These are phyloP conservation scores for Emydura subglobosa DNA, from an alignment of 2,113 vertebrate species.

Conservation along the genomic window DNA sequence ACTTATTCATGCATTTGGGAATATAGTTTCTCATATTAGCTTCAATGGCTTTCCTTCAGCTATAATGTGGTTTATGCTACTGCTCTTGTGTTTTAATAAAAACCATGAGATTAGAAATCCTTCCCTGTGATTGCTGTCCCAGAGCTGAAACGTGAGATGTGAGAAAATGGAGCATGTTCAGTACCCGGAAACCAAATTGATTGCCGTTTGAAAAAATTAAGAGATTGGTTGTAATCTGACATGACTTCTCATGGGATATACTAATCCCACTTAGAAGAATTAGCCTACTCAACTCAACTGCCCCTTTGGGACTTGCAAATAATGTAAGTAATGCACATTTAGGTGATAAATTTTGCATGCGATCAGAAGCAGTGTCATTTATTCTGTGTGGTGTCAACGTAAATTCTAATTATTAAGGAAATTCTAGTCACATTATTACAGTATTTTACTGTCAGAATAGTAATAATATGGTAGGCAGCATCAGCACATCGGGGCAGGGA, in stretches of 20 bases:
- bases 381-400: slow-evolving; percentile 41
- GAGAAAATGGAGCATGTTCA: slow-evolving; percentile 43
- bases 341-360: slow-evolving; percentile 14
- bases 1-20: slow-evolving; percentile 75
- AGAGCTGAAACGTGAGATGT: slow-evolving; percentile 49
- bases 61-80: slow-evolving; percentile 70
- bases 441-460: not conserved
- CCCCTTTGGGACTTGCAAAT: slow-evolving; percentile 62
- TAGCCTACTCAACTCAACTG: slow-evolving; percentile 51
- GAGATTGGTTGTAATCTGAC: slow-evolving; percentile 63
- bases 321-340: not conserved
- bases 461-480: not conserved
- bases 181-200: slow-evolving; percentile 31
- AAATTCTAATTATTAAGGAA: slow-evolving; percentile 48
- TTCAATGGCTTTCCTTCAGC: slow-evolving; percentile 66
- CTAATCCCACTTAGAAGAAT: slow-evolving; percentile 70
- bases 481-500: not conserved
- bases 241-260: slow-evolving; percentile 47
- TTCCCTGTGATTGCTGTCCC: slow-evolving; percentile 73
- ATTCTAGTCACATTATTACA: slow-evolving; percentile 42
- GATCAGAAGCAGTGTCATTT: slow-evolving; percentile 55
- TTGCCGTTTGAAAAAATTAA: slow-evolving; percentile 26
- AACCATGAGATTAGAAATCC: slow-evolving; percentile 78
- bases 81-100: slow-evolving; percentile 78
- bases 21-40: slow-evolving; percentile 65